Evolutionary conservation across 2,113 vertebrate genomes (phyloP).

Genomic region (Corapipo altera): DNA sequence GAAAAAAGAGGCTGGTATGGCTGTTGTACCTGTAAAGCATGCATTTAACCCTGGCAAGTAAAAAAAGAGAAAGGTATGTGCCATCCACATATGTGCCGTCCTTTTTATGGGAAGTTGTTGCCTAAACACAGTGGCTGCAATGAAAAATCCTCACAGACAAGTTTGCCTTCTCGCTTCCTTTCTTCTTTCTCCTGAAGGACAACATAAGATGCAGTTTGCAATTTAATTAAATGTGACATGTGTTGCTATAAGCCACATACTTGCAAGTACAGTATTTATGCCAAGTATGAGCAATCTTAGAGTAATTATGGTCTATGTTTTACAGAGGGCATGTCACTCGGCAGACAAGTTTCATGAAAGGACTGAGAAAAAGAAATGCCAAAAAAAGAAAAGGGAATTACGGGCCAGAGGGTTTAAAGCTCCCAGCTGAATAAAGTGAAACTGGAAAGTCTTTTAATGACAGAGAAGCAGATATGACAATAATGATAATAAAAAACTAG

Average conservation of each 20-base stretch:
- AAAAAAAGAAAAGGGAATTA: constrained; percentile 50
- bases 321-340: constrained; percentile 59
- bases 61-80: not conserved
- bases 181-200: constrained; percentile 56
- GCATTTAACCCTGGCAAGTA: not conserved
- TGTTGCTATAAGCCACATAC: constrained; percentile 55
- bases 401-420: constrained; percentile 54
- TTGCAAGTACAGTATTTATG: constrained; percentile 60
- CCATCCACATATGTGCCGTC: not conserved
- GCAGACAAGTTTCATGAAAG: constrained; percentile 51
- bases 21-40: not conserved
- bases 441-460: constrained; percentile 48
- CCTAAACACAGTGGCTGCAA: not conserved
- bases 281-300: constrained; percentile 54
- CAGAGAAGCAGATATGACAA: constrained; percentile 46
- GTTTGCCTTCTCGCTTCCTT: not conserved
- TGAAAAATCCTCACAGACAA: constrained; percentile 27
- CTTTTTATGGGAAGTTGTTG: not conserved
- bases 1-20: not conserved
- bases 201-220: constrained; percentile 20
- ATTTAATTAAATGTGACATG: constrained; percentile 56
- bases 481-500: constrained; percentile 28
- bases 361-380: constrained; percentile 42
- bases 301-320: constrained; percentile 56
- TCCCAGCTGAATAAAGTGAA: constrained; percentile 44